Percentiles rank a stretch among this genome's conserved stretches.
phyloP scores from a whole-genome alignment of 2,113 vertebrate species.

The Menura novaehollandiae region DNA sequence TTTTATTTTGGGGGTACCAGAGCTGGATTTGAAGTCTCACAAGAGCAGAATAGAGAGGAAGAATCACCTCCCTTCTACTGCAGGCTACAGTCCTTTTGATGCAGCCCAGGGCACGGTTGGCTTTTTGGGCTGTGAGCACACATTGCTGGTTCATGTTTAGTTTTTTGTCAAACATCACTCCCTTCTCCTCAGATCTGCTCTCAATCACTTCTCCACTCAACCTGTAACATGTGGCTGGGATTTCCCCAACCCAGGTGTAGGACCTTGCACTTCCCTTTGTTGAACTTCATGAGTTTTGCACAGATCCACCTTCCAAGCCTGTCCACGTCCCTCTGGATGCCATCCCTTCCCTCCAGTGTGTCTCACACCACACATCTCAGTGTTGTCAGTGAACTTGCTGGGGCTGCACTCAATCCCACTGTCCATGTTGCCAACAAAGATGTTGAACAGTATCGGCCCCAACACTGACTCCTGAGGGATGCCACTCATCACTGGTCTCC shows the following conservation, averaged over 20 bases:
- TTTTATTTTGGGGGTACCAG: not conserved
- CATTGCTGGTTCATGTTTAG: not conserved
- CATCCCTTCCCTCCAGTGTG: not conserved
- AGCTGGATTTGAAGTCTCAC: not conserved
- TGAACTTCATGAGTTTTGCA: not conserved
- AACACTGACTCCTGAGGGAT: not conserved
- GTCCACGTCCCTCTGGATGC: not conserved
- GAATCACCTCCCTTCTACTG: not conserved
- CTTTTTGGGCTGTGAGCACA: not conserved
- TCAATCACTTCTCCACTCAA: not conserved
- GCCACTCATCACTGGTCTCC: not conserved
- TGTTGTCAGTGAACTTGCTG: not conserved
- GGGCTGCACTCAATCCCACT: not conserved
- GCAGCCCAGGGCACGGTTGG: not conserved
- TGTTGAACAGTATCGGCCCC: not conserved
- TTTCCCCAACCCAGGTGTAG: fast-evolving
- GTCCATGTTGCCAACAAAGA: not conserved
- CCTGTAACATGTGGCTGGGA: not conserved
- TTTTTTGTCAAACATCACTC: not conserved
- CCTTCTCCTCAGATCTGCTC: not conserved
- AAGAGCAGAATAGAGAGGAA: not conserved
- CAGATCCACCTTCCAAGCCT: not conserved
- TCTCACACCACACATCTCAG: not conserved
- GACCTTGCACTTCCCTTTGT: not conserved
- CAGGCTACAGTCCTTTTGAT: not conserved